These are phyloP conservation scores for Tachina grossa DNA, from an alignment of 2,888 invertebrate species.

Conservation along the genomic window DNA sequence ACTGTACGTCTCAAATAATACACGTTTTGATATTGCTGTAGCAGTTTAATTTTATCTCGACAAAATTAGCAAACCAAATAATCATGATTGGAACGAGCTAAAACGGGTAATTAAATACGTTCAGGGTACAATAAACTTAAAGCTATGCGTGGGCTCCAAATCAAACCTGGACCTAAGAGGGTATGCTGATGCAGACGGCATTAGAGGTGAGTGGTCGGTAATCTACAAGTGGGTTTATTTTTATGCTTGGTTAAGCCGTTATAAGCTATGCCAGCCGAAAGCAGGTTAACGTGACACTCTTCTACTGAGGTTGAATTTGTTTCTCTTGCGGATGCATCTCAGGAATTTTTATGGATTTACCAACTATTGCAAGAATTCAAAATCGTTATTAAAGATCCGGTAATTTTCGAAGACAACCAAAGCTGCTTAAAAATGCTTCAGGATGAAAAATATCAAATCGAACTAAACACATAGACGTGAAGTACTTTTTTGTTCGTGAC, in stretches of 20 bases:
- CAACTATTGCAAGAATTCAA: conserved; percentile 42
- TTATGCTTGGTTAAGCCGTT: conserved; percentile 43
- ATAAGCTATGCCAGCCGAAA: conserved; percentile 44
- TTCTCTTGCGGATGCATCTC: conserved; percentile 33
- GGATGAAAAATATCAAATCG: conserved; percentile 23
- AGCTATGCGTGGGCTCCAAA: conserved; percentile 5
- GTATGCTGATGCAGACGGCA: conserved; percentile 24
- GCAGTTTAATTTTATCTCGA: background rate
- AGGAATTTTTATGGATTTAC: conserved; percentile 42
- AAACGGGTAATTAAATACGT: background rate
- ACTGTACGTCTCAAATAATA: conserved; percentile 7
- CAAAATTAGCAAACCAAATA: background rate
- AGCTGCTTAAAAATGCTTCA: conserved; percentile 42
- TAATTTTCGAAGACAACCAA: conserved; percentile 31
- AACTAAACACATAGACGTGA: conserved; percentile 48
- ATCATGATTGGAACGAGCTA: background rate
- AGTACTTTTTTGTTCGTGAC: conserved; percentile 38
- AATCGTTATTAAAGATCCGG: conserved; percentile 5
- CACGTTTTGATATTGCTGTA: background rate
- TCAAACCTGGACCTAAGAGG: background rate
- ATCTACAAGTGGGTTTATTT: conserved; percentile 21
- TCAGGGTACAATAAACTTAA: background rate
- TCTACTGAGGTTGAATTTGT: conserved; percentile 44
- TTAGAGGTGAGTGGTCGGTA: background rate
- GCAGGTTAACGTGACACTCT: background rate